A percentile compares a stretch with the other conserved stretches of the same genome.
These are phyloP conservation scores for Epinephelus coioides DNA, from an alignment of 2,797 vertebrate genomes.

Conservation along the genomic window DNA sequence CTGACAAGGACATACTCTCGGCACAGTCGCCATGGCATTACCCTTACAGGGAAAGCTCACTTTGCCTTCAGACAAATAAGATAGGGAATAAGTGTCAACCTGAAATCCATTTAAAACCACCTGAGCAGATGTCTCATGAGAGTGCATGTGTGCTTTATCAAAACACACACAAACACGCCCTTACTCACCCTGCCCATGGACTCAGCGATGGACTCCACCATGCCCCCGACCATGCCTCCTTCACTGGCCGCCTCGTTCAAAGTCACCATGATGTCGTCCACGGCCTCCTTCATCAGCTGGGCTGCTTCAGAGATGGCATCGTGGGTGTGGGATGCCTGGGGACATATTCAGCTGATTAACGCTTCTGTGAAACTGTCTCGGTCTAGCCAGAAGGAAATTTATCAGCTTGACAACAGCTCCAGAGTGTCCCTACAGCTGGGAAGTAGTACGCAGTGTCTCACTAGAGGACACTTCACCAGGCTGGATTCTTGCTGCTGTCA, in stretches of 20 bases:
- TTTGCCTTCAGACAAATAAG: constrained; percentile 41
- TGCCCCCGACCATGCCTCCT: constrained; percentile 96
- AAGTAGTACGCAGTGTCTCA: neutral
- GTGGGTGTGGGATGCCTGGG: constrained; percentile 94
- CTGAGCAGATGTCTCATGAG: constrained; percentile 15
- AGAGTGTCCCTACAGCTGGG: constrained; percentile 34
- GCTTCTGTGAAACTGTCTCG: constrained; percentile 36
- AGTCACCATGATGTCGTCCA: constrained; percentile 98
- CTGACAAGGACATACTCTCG: constrained; percentile 54
- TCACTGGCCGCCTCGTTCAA: constrained; percentile 97
- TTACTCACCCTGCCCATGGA: constrained; percentile 93
- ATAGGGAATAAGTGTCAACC: constrained; percentile 26
- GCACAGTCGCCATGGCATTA: constrained; percentile 26
- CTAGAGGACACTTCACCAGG: constrained; percentile 17
- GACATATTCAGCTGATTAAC: constrained; percentile 60
- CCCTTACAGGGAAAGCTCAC: constrained; percentile 35
- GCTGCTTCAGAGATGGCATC: constrained; percentile 95
- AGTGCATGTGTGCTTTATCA: neutral
- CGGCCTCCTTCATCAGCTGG: constrained; percentile 98
- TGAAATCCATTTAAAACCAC: constrained; percentile 44
- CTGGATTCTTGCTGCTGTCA: constrained; percentile 11
- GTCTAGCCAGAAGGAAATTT: constrained; percentile 26
- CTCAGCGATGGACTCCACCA: constrained; percentile 97
- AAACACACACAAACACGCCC: neutral
- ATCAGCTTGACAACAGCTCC: constrained; percentile 44